Conservation (phyloP, 1,140 invertebrate species). For the Drosophila paulistorum region DNA sequence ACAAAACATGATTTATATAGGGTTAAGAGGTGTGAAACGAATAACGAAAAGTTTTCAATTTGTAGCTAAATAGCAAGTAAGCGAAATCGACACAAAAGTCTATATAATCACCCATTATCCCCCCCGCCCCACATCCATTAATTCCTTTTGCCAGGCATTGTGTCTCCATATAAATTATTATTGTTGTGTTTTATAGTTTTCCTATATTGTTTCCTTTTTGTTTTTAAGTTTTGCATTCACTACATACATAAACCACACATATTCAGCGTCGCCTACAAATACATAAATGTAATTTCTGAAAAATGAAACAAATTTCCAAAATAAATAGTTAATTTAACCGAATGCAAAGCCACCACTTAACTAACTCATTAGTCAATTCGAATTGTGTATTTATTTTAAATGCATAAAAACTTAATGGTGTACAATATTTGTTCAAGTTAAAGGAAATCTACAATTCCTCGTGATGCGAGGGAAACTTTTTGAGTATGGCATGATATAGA, state of each 20-base stretch:
- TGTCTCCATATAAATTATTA: slow-evolving; percentile 24
- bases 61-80: slow-evolving; percentile 65
- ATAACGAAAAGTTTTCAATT: slow-evolving; percentile 30
- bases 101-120: slow-evolving; percentile 4
- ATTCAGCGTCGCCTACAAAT: slow-evolving; percentile 29
- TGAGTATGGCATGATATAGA: slow-evolving; percentile 90
- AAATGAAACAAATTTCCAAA: slow-evolving; percentile 29
- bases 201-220: neutral
- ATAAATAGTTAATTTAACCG: slow-evolving; percentile 74
- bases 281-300: slow-evolving; percentile 60
- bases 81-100: slow-evolving; percentile 41
- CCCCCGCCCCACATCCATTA: slow-evolving; percentile 3
- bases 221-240: slow-evolving; percentile 16
- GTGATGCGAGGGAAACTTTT: slow-evolving; percentile 90
- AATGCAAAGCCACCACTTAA: slow-evolving; percentile 66
- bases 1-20: slow-evolving; percentile 20
- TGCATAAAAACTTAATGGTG: slow-evolving; percentile 62
- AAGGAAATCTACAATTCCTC: slow-evolving; percentile 84
- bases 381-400: slow-evolving; percentile 37
- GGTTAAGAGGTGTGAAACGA: slow-evolving; percentile 9
- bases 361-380: slow-evolving; percentile 31
- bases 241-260: neutral
- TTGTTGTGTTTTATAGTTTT: slow-evolving; percentile 10
- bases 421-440: slow-evolving; percentile 26
- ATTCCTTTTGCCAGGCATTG: slow-evolving; percentile 33